A percentile compares a stretch with the other conserved stretches of the same genome.
These are phyloP conservation scores for Amazona guildingii DNA, from an alignment of 2,113 vertebrate species.

Conservation along the genomic window DNA sequence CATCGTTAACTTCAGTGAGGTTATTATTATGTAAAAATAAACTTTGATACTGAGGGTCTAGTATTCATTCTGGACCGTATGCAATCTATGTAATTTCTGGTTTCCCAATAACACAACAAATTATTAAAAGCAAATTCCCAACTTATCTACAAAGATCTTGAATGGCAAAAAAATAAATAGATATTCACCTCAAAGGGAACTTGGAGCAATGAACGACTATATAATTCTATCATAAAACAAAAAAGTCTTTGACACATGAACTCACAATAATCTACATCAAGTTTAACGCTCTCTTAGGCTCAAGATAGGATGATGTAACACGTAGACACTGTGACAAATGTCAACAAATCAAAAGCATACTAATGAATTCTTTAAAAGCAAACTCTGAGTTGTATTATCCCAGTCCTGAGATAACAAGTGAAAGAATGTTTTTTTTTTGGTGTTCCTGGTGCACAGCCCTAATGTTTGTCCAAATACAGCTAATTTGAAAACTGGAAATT, in stretches of 20 bases:
- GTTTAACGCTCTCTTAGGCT: neutral
- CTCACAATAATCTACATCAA: neutral
- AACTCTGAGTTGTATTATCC: neutral
- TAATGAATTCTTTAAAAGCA: neutral
- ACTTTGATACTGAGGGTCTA: neutral
- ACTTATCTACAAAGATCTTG: neutral
- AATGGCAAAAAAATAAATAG: neutral
- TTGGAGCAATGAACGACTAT: neutral
- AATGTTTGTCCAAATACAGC: neutral
- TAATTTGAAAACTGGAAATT: neutral
- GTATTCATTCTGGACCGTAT: neutral
- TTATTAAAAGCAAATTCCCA: neutral
- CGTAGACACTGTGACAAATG: neutral
- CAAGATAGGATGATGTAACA: neutral
- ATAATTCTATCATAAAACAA: neutral
- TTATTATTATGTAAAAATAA: neutral
- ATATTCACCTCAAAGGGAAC: neutral
- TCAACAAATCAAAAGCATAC: neutral
- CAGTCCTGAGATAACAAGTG: neutral
- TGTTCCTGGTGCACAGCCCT: neutral
- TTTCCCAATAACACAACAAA: neutral
- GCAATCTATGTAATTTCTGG: neutral
- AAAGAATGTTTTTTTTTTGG: neutral
- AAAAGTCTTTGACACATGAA: neutral
- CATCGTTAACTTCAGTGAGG: neutral